Evolutionary conservation across 1,140 invertebrate species (phyloP), one percentile per base, ranked within the genome.

Genomic region (Heliconius himera): DNA sequence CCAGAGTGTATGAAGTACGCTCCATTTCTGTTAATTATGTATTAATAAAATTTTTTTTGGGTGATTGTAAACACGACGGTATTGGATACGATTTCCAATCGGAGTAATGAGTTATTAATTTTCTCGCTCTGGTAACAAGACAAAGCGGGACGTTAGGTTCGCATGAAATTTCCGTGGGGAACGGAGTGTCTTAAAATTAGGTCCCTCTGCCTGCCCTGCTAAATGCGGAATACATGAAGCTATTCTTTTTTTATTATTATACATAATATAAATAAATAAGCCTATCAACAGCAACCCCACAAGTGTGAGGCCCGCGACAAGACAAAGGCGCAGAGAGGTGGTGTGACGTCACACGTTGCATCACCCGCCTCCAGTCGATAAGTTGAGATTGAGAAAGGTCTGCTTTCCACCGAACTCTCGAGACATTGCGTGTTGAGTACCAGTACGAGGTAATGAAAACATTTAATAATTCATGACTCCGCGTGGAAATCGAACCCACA

Each of bases 281-380:
- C 54, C n/a, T 56, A 56, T 56, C 54, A 56, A 11, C 20, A 56
- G 54, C 18, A n/a, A 56, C 54, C 54, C n/a, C 20, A 56, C 54
- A 56, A 56, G 20, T 56, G 20, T 9, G 8, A n/a, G 8, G n/a
- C 51, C 51, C 51, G 51, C 51, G 22, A 18, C 8, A 29, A 51
- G 60, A 76, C 75, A 76, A 76, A 76, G 75, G 74, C 74, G 33
- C 74, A 66, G 11, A 20, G 49, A 41, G 36, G 22, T 41, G 72
- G 38, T n/a, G 26, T 76, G 75, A 76, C 75, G 75, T 76, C 75
- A 76, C 75, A 66, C 5, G 41, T 70, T 71, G 66, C 75, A 56
- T 76, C 75, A 76, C 75, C 41, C 74, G 74, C 16, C 26, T 56
- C 20, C n/a, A 26, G 29, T 33, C 20, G 2, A 38, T 20, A 8